A percentile compares a stretch with the other conserved stretches of the same genome.
These are phyloP conservation scores for Epizoanthus scotinus DNA, from an alignment of 92 coral and sea anemone species.

Conservation along the genomic window DNA sequence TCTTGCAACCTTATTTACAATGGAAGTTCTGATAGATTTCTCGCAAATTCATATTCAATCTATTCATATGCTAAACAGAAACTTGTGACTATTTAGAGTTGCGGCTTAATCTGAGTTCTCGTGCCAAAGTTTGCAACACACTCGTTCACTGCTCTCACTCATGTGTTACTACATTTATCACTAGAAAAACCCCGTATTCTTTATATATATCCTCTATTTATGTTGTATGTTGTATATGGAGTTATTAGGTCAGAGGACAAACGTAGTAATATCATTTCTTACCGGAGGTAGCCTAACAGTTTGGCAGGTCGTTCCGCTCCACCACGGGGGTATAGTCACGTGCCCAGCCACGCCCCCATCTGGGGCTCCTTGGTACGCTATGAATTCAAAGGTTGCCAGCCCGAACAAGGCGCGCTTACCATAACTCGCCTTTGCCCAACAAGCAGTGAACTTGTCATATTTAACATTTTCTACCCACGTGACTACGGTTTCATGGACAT, in stretches of 20 bases:
- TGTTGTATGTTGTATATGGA: neutral
- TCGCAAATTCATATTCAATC: no score
- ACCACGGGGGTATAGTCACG: constrained; percentile 45
- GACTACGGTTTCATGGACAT: constrained; percentile 50
- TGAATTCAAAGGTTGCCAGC: constrained; percentile 30
- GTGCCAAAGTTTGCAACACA: neutral
- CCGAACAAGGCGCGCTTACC: neutral
- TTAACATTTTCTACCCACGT: constrained; percentile 47
- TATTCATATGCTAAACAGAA: no score
- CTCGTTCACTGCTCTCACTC: neutral
- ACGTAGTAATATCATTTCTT: neutral
- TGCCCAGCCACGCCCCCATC: constrained; percentile 56
- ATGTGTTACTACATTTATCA: no score
- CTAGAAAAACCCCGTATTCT: neutral
- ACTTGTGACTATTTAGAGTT: no score
- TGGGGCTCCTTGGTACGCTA: constrained; percentile 62
- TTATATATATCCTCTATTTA: neutral
- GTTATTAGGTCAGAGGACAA: no score
- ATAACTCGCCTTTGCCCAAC: constrained; percentile 45
- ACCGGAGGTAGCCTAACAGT: constrained; percentile 45
- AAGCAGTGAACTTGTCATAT: constrained; percentile 37
- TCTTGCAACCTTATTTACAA: no score
- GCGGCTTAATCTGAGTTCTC: neutral
- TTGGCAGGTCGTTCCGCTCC: constrained; percentile 57
- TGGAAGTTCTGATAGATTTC: no score